Evolutionary conservation across 2,113 vertebrate species (phyloP).

Genomic region (Uria lomvia): DNA sequence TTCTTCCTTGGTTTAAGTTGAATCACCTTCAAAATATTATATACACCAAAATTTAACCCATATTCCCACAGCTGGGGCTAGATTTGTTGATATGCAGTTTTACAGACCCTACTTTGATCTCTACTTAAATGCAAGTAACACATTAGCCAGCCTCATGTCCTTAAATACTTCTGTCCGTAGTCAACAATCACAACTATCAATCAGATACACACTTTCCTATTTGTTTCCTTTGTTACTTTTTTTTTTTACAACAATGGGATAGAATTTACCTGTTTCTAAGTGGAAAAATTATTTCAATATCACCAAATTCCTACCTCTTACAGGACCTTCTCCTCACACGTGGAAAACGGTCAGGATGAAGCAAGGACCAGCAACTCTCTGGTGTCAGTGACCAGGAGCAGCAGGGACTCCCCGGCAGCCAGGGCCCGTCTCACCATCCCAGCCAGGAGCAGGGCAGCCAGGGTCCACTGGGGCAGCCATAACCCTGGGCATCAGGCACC

Average conservation of each 20-base stretch:
- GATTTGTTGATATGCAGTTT: background rate
- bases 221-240: background rate
- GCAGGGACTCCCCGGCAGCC: background rate
- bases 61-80: background rate
- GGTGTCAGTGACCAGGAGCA: fast-evolving
- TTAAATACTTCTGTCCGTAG: background rate
- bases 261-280: background rate
- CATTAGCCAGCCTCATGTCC: background rate
- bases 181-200: background rate
- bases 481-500: too few species aligned
- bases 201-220: background rate
- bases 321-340: background rate
- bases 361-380: too few species aligned
- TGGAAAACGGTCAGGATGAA: background rate
- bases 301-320: background rate
- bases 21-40: background rate
- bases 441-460: background rate
- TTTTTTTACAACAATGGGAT: background rate
- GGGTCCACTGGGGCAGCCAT: background rate
- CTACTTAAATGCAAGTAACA: background rate
- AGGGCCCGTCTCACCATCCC: background rate
- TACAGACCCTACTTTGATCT: background rate
- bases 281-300: background rate
- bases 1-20: background rate
- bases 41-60: background rate